A percentile compares a stretch with the other conserved stretches of the same genome.
These are phyloP conservation scores for Thoracochromis brauschi DNA, from an alignment of 2,113 vertebrate species.

Conservation along the genomic window DNA sequence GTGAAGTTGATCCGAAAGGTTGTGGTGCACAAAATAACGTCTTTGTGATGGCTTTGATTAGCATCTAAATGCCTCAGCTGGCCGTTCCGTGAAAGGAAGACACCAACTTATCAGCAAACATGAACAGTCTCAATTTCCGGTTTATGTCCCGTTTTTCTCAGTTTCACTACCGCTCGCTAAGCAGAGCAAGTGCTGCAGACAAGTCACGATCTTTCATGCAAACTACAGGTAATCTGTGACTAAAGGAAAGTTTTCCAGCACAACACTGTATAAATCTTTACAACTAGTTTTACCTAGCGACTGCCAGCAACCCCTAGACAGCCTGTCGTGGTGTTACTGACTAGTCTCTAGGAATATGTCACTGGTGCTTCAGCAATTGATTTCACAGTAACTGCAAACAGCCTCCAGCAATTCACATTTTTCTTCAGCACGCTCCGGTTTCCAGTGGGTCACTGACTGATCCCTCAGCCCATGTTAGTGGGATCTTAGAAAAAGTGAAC, in stretches of 20 bases:
- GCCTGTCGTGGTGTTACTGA: neutral
- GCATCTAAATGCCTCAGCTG: neutral
- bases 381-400: neutral
- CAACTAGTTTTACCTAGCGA: accelerated
- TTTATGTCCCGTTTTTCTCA: accelerated
- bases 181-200: neutral
- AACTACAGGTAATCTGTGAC: neutral
- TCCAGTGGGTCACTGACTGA: neutral
- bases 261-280: neutral
- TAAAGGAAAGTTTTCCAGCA: neutral
- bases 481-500: neutral
- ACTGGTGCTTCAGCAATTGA: neutral
- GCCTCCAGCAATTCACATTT: neutral
- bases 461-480: neutral
- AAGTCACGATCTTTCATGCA: neutral
- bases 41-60: neutral
- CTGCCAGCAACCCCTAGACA: neutral
- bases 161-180: neutral
- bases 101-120: neutral
- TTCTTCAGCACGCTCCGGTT: neutral
- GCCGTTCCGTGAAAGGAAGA: accelerated
- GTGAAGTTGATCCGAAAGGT: neutral
- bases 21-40: neutral
- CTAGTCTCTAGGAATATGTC: neutral
- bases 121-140: neutral